Evolutionary conservation across 2,888 invertebrate species (phyloP), one percentile per base, ranked within the genome.

Genomic region (Suillia variegata): DNA sequence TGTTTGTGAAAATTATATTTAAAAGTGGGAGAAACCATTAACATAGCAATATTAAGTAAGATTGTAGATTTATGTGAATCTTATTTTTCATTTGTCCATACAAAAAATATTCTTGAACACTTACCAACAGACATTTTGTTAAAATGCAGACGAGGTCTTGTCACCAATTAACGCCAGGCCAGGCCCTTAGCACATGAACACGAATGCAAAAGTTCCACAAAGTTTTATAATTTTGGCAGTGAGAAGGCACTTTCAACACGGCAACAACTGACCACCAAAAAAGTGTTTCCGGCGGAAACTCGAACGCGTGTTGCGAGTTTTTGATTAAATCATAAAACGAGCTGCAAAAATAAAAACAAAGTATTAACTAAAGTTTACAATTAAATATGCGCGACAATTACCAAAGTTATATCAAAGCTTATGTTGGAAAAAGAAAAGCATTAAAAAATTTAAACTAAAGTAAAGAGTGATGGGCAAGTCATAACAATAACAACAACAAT

Each of bases 201-300:
- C 3, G 47, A 31, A 33, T 45, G 1, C 20, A 5, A 13, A 18
- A 45, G 26, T 42, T 47, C 21, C 24, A 33, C n/a, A 38, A 38
- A 38, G 38, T 38, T 38, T 38, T n/a, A 10, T n/a, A 38, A 38
- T 58, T 64, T 64, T 60, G 64, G 64, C 64, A 62, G 61, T 60
- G n/a, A n/a, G n/a, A n/a, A 59, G 57, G 70, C 72, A 77, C 73
- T 75, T 77, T 73, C 45, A 18, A 17, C 18, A 20, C 6, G 8
- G 45, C 6, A 13, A 45, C 45, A 45, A 45, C 20, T n/a, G 17
- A 45, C 20, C 45, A 20, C 45, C 45, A 45, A 45, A 45, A 45
- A 45, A 18, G 76, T 51, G 70, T 69, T 77, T 75, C 75, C 75
- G 75, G 71, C 76, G 77, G 75, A 75, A 70, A 71, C 64, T 54